Evolutionary conservation across 2,888 invertebrate species (phyloP).

Genomic region (Ditylenchus weischeri): DNA sequence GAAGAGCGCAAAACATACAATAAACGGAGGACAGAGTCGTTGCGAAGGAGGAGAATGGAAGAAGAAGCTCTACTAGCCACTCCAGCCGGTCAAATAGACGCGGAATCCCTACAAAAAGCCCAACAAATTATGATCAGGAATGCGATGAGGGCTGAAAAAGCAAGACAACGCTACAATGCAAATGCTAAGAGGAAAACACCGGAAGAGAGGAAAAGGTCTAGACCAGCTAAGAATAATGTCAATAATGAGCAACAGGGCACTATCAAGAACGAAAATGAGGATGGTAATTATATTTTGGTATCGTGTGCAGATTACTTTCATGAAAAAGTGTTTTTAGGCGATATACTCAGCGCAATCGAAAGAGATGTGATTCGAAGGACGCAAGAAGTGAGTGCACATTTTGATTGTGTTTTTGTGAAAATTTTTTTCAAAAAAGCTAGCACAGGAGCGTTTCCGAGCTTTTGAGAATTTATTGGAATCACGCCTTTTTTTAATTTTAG

Average conservation of each 20-base stretch:
- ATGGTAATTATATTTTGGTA: neutral
- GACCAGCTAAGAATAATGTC: conserved; percentile 32
- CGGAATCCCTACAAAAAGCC: conserved; percentile 48
- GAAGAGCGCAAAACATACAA: conserved; percentile 48
- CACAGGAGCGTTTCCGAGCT: too few species aligned
- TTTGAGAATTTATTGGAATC: too few species aligned
- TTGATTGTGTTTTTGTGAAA: neutral
- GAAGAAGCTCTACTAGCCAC: conserved; percentile 52
- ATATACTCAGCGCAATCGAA: conserved; percentile 48
- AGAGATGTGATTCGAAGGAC: conserved; percentile 55
- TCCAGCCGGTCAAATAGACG: conserved; percentile 52
- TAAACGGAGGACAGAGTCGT: conserved; percentile 46
- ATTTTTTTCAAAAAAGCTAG: too few species aligned
- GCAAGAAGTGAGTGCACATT: conserved; percentile 40
- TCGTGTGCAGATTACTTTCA: neutral
- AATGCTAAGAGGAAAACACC: conserved; percentile 26
- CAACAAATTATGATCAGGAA: conserved; percentile 52
- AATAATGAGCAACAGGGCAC: conserved; percentile 42
- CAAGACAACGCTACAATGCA: conserved; percentile 36
- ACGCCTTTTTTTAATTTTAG: too few species aligned
- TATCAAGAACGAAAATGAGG: conserved; percentile 45
- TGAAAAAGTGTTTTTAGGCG: conserved; percentile 20
- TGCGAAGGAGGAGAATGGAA: conserved; percentile 46
- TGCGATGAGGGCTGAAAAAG: conserved; percentile 52
- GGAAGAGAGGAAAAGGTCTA: conserved; percentile 26